A percentile compares a stretch with the other conserved stretches of the same genome.
Conservation (phyloP, 2,888 invertebrate genomes). For the Blastobasis lacticolella region DNA sequence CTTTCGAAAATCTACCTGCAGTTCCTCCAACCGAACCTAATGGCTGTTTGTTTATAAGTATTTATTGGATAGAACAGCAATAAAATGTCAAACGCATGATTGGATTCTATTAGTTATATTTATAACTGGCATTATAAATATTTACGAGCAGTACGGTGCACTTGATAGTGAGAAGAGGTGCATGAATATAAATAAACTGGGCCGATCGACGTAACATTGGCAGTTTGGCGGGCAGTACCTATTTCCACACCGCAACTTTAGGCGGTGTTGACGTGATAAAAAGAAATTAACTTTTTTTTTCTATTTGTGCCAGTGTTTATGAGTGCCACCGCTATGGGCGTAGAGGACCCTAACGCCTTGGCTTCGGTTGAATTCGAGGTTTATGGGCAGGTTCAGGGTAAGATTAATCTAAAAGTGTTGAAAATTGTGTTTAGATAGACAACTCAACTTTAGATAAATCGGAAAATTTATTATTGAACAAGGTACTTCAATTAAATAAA, state of each 20-base stretch:
- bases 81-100: too few species aligned
- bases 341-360: constrained; percentile 75
- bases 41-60: too few species aligned
- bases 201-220: constrained; percentile 33
- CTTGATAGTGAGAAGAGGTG: constrained; percentile 17
- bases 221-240: constrained; percentile 40
- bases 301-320: constrained; percentile 4
- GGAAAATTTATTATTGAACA: too few species aligned
- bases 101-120: too few species aligned
- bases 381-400: constrained; percentile 93
- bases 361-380: constrained; percentile 93
- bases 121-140: constrained; percentile 2
- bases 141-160: constrained; percentile 4
- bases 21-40: too few species aligned
- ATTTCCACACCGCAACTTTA: constrained; percentile 13
- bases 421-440: too few species aligned
- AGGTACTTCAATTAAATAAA: too few species aligned
- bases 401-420: neutral
- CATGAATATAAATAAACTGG: constrained; percentile 24
- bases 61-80: too few species aligned
- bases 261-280: constrained; percentile 8
- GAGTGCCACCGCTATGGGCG: constrained; percentile 56
- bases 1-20: too few species aligned
- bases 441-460: too few species aligned
- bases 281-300: constrained; percentile 3